Evolutionary conservation across 1,140 invertebrate species (phyloP).

Genomic region (Cherax quadricarinatus): DNA sequence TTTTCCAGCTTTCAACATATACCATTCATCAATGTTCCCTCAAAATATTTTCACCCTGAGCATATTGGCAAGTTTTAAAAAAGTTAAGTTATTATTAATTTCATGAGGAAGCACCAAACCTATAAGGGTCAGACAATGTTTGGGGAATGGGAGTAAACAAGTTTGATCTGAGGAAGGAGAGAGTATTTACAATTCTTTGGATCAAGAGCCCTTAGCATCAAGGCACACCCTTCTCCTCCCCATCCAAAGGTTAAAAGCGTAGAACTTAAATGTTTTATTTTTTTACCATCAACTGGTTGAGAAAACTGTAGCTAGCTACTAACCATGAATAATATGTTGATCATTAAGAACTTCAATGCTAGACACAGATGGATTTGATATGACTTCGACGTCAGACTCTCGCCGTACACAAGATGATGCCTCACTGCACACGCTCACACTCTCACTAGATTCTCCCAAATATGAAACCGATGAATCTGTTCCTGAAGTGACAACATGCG

Average conservation of each 20-base stretch:
- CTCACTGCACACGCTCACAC: conserved; percentile 61
- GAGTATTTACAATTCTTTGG: too few species aligned
- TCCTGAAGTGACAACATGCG: not conserved
- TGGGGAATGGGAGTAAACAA: too few species aligned
- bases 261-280: too few species aligned
- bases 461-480: conserved; percentile 1
- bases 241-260: too few species aligned
- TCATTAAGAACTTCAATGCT: conserved; percentile 63
- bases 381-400: conserved; percentile 58
- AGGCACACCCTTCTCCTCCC: too few species aligned
- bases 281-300: too few species aligned
- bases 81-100: too few species aligned
- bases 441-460: conserved; percentile 55
- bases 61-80: too few species aligned
- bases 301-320: not conserved
- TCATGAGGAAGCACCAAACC: too few species aligned
- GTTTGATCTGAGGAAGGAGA: too few species aligned
- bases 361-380: conserved; percentile 59
- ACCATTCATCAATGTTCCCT: not conserved
- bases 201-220: too few species aligned
- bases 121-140: too few species aligned
- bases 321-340: conserved; percentile 52
- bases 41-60: not conserved
- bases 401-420: conserved; percentile 35
- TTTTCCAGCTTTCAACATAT: not conserved